These are phyloP conservation scores for Aspidoscelis tigris DNA, from an alignment of 2,113 vertebrate genomes.

Conservation along the genomic window DNA sequence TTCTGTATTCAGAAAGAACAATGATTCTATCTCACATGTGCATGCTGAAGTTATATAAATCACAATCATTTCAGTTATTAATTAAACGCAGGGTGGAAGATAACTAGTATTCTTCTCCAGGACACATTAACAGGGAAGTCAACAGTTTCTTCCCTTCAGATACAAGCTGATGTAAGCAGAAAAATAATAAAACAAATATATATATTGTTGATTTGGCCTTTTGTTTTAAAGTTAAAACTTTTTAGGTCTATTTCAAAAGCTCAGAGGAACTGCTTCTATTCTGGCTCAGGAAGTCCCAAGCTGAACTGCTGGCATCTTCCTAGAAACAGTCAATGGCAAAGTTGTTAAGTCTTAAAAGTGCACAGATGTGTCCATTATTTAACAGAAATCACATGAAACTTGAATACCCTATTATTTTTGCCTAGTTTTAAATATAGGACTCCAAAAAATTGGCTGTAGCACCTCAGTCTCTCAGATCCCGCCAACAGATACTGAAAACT, in stretches of 20 bases:
- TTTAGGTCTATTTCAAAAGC: too few relatives aligned
- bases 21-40: not conserved
- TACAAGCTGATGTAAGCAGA: not conserved
- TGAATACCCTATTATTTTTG: too few relatives aligned
- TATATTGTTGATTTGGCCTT: not conserved
- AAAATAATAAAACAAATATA: not conserved
- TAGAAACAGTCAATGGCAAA: too few relatives aligned
- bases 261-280: too few relatives aligned
- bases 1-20: not conserved
- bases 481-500: not conserved
- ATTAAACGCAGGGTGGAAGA: conserved; percentile 2
- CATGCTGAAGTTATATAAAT: not conserved
- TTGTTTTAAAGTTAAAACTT: too few relatives aligned
- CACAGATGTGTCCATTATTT: too few relatives aligned
- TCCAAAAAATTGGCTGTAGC: too few relatives aligned
- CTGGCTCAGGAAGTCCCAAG: too few relatives aligned
- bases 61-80: conserved; percentile 12
- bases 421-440: not conserved
- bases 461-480: not conserved
- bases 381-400: too few relatives aligned
- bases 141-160: not conserved
- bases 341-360: too few relatives aligned
- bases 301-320: too few relatives aligned
- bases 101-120: not conserved
- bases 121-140: not conserved